Conservation (phyloP, 1,140 invertebrate species). For the Chrysomallon squamiferum region DNA sequence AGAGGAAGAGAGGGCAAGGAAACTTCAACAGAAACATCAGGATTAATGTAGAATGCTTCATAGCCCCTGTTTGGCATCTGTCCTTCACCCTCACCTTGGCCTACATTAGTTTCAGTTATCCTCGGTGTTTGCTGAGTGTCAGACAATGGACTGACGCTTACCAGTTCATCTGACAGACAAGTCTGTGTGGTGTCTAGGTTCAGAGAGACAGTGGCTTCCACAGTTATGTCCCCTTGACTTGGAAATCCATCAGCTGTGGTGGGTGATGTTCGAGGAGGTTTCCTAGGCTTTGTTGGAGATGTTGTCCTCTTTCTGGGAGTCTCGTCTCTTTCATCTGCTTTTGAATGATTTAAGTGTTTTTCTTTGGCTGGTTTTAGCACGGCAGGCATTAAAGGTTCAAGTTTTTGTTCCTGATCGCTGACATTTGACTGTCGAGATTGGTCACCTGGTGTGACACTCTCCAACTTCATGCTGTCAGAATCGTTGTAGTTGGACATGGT, state of each 20-base stretch:
- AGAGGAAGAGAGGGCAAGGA: not conserved
- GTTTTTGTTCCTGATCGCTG: conserved; percentile 5
- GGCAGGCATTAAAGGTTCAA: conserved; percentile 66
- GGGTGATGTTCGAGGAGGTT: not conserved
- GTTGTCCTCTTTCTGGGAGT: conserved; percentile 22
- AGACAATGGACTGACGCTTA: not conserved
- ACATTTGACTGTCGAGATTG: conserved; percentile 11
- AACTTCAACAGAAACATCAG: conserved; percentile 3
- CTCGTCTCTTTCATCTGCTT: conserved; percentile 72
- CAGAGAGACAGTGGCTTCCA: not conserved
- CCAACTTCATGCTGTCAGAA: conserved; percentile 45
- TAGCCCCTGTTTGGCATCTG: not conserved
- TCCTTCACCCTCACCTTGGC: conserved; percentile 2
- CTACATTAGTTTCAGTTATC: not conserved
- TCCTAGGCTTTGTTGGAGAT: conserved; percentile 27
- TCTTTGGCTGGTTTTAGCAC: conserved; percentile 70
- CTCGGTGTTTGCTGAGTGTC: conserved; percentile 1
- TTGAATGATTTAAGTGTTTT: conserved; percentile 70
- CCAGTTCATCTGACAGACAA: not conserved
- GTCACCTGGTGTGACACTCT: conserved; percentile 43
- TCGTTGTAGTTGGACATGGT: conserved; percentile 25
- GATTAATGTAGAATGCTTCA: conserved; percentile 9
- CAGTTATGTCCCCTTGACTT: conserved; percentile 6
- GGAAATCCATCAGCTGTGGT: not conserved
- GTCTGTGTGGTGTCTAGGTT: not conserved